These are phyloP conservation scores for Mesitornis unicolor DNA, from an alignment of 2,113 vertebrate genomes.

Conservation along the genomic window DNA sequence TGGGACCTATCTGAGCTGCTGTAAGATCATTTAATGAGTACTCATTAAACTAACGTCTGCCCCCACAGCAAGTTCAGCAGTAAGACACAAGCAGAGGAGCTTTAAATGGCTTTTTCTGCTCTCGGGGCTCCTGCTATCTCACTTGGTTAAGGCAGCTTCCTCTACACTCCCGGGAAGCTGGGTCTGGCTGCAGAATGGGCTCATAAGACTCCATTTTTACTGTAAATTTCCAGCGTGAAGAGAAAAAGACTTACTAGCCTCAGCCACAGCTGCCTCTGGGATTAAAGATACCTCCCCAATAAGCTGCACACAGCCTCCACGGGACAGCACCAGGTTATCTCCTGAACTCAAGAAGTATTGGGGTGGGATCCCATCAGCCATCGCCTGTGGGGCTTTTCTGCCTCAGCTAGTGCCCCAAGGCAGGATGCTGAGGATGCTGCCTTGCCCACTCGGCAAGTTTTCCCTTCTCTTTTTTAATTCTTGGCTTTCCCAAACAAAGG, in stretches of 20 bases:
- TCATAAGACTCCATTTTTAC: neutral
- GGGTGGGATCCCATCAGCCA: neutral
- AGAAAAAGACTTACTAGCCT: neutral
- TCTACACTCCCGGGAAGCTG: neutral
- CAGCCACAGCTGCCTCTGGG: neutral
- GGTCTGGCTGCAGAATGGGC: neutral
- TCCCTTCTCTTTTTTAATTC: neutral
- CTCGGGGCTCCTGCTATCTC: constrained; percentile 24
- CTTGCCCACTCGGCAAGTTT: neutral
- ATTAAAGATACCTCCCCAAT: neutral
- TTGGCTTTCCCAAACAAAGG: neutral
- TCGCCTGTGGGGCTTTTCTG: neutral
- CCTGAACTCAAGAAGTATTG: fast-evolving
- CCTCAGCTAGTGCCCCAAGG: neutral
- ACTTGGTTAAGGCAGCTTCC: neutral
- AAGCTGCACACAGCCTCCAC: neutral
- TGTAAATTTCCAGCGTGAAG: neutral
- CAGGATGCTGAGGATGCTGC: neutral
- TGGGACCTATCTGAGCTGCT: constrained; percentile 47
- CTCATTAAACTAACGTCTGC: constrained; percentile 64
- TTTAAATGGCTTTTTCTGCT: constrained; percentile 54
- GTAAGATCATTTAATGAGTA: constrained; percentile 59
- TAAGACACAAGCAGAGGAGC: constrained; percentile 2
- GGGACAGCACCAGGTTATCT: fast-evolving
- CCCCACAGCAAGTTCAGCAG: constrained; percentile 41